Base-by-base conservation (phyloP, 2,888 invertebrate species). In the Drosophila merina region DNA sequence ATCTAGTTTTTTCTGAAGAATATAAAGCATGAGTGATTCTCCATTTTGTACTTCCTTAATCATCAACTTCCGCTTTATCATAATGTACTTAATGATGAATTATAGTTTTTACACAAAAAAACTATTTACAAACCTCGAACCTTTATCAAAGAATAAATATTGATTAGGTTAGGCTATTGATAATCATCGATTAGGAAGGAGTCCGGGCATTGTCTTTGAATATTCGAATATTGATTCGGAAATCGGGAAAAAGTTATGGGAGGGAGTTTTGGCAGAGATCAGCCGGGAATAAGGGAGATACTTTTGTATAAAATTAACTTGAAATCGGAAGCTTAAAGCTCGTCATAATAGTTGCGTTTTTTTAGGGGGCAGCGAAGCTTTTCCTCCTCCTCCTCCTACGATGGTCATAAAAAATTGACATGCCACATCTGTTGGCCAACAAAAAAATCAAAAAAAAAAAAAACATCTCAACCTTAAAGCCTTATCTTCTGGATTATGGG, bases 261-360 rank as follows among this genome's bases (percentile, higher is more conserved):
- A 20, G 1, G 1, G 20, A 20, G 2, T 20, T 20, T 20, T 20
- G 20, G 20, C 20, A n/a, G 14, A 12, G 40, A 14, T 40, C 14
- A 14, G 14, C 6, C 12, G 38, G 5, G 12, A 12, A 20, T 20
- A 4, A n/a, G 36, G 1, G n/a, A 8, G 8, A 2, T 6, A 40
- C 7, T 7, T 14, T 40, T 14, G 3, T 14, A 14, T 14, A 8
- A 14, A 42, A 20, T 42, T 42, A 42, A 42, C 20, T 40, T 12
- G 8, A 42, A 42, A 42, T 9, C 20, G 20, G 9, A 20, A 42
- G 44, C 44, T 44, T 44, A 9, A 44, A 44, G 44, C 44, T 44
- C 25, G 25, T 25, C 44, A 44, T 44, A 25, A 44, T 44, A 20
- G 44, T 31, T 31, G 31, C 9, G 5, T 38, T 38, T 14, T 40